phyloP scores from a whole-genome alignment of 2,113 vertebrate genomes.

The Antechinus flavipes region DNA sequence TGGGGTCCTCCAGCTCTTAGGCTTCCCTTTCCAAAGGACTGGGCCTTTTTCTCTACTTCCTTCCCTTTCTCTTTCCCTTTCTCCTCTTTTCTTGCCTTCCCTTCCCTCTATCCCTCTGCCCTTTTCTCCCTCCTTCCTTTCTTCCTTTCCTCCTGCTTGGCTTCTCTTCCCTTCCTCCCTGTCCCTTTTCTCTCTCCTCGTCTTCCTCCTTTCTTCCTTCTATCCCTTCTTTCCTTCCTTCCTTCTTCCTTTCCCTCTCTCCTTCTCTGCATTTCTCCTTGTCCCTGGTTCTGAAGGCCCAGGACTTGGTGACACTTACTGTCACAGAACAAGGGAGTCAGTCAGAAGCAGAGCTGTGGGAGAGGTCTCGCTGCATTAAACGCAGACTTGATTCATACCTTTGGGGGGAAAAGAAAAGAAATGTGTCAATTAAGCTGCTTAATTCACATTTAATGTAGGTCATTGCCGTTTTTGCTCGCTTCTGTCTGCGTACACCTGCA shows the following conservation, averaged over 20 bases:
- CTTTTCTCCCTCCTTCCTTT: too few relatives aligned
- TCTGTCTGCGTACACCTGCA: constrained; percentile 66
- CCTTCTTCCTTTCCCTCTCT: neutral
- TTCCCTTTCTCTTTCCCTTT: neutral
- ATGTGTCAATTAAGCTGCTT: constrained; percentile 58
- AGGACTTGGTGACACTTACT: neutral
- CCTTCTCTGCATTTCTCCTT: neutral
- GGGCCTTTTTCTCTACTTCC: neutral
- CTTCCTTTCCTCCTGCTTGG: too few relatives aligned
- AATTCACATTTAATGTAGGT: constrained; percentile 66
- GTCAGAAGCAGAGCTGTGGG: neutral
- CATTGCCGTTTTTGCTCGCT: constrained; percentile 42
- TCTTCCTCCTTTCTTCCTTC: too few relatives aligned
- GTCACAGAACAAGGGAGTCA: neutral
- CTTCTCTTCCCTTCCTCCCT: too few relatives aligned
- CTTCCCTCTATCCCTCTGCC: too few relatives aligned
- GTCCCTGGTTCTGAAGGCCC: neutral
- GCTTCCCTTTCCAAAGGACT: too few relatives aligned
- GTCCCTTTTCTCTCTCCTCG: too few relatives aligned
- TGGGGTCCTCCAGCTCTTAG: too few relatives aligned
- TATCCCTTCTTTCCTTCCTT: neutral
- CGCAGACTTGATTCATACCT: neutral
- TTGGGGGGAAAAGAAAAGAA: constrained; percentile 23
- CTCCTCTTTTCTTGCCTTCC: too few relatives aligned
- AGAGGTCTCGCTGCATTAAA: neutral